phyloP scores from a whole-genome alignment of 2,888 invertebrate genomes.

The Pheosia tremula region DNA sequence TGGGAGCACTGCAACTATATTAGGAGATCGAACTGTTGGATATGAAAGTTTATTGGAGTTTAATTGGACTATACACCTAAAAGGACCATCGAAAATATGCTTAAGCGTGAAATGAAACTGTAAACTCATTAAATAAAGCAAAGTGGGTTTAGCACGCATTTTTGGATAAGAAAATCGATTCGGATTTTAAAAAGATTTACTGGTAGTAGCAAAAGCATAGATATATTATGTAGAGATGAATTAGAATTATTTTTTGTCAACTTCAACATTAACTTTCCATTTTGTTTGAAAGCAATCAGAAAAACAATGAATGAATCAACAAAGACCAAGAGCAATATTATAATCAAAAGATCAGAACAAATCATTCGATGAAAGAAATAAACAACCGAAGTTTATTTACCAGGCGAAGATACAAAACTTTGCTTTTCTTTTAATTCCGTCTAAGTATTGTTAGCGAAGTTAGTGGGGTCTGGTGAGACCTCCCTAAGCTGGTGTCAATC shows the following conservation, averaged over 20 bases:
- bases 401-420: slow-evolving; percentile 43
- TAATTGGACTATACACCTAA: background rate
- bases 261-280: background rate
- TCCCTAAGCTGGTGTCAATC: slow-evolving; percentile 47
- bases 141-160: background rate
- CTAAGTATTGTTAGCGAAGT: slow-evolving; percentile 52
- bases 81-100: background rate
- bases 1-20: slow-evolving; percentile 9
- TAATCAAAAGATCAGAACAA: slow-evolving; percentile 34
- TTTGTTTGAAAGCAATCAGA: slow-evolving; percentile 1
- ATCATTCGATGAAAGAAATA: slow-evolving; percentile 35
- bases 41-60: slow-evolving; percentile 15
- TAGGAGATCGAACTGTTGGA: slow-evolving; percentile 22
- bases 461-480: slow-evolving; percentile 39
- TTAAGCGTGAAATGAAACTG: too few relatives aligned
- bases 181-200: too few relatives aligned
- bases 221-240: background rate
- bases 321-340: slow-evolving; percentile 23
- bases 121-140: too few relatives aligned
- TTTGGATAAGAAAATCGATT: too few relatives aligned
- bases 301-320: slow-evolving; percentile 1
- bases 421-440: slow-evolving; percentile 51
- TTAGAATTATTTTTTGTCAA: background rate
- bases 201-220: background rate
- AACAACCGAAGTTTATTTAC: slow-evolving; percentile 37